Base-by-base conservation (phyloP, 2,888 invertebrate species). In the Parnassius mnemosyne region DNA sequence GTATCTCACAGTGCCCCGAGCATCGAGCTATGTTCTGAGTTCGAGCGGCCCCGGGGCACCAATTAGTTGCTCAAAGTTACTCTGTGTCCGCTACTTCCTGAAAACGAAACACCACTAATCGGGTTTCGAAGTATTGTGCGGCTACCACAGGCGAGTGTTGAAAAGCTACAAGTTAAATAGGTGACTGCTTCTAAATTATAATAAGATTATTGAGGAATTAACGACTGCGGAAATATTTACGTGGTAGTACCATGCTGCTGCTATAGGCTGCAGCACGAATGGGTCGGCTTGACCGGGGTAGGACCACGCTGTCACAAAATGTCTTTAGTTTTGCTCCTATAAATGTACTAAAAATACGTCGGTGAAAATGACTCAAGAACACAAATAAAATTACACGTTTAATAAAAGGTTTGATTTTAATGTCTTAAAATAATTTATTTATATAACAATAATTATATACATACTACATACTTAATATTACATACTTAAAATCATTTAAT, bases 81-180 rank as follows among this genome's bases (percentile, higher is more conserved):
- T 75, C 70, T 72, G 73, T 73, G 70, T 65, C 74, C 69, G 59
- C 71, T 70, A 71, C 73, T 74, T 75, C 74, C 76, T 74, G 75
- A 65, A 65, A 68, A 67, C 65, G 69, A 68, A 71, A 72, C 70
- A 66, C 68, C 49, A 66, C 65, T 73, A 75, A 74, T 65, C 61
- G 51, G 50, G 71, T 73, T 75, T 71, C 68, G 65, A 66, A 53
- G 61, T 59, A 66, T 60, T 59, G 56, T 57, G 59, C 60, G 55
- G 71, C 69, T 69, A 65, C 71, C 49, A 42, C 49, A 9, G 53
- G 64, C 64, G 56, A 58, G 54, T 5, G 50, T 25, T 43, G 25
- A 47, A 43, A 11, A 13, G 13, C 43, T 10, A 44, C 34, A 34
- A 34, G 3, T 53, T 59, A 9, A 13, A 34, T 34, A 34, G 34